These are phyloP conservation scores for Ganaspis brasiliensis DNA, from an alignment of 2,888 invertebrate genomes.

Conservation along the genomic window DNA sequence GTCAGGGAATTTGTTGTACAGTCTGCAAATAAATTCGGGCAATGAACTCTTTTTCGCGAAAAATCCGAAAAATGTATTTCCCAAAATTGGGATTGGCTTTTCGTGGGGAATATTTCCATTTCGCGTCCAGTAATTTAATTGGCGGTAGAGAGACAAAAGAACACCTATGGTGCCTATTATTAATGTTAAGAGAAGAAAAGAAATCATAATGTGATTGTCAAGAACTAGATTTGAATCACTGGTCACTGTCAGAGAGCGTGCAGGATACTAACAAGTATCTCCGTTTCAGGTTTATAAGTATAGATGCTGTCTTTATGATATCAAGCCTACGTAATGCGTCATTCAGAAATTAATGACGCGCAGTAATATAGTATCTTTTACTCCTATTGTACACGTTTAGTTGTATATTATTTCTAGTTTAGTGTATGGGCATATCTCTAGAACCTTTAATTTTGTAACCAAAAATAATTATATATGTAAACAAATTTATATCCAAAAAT, in stretches of 20 bases:
- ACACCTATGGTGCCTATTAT: neutral
- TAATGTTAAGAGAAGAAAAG: neutral
- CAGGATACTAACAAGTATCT: neutral
- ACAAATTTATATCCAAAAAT: too few species aligned
- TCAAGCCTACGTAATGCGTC: neutral
- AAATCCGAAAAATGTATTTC: slow-evolving; percentile 56
- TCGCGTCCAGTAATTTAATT: neutral
- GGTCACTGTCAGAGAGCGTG: neutral
- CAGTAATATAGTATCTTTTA: neutral
- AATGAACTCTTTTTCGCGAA: slow-evolving; percentile 17
- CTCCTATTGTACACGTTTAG: too few species aligned
- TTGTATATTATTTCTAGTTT: too few species aligned
- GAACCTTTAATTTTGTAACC: too few species aligned
- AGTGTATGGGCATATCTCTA: too few species aligned
- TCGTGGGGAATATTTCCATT: slow-evolving; percentile 50
- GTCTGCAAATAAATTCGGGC: neutral
- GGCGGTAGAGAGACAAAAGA: neutral
- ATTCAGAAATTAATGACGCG: neutral
- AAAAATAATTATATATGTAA: too few species aligned
- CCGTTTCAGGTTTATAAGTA: neutral
- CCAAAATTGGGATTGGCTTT: slow-evolving; percentile 57
- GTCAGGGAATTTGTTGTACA: slow-evolving; percentile 49
- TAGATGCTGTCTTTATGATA: neutral
- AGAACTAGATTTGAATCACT: neutral
- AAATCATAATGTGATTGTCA: neutral